phyloP scores from a whole-genome alignment of 2,113 vertebrate genomes.

The Siniperca chuatsi region DNA sequence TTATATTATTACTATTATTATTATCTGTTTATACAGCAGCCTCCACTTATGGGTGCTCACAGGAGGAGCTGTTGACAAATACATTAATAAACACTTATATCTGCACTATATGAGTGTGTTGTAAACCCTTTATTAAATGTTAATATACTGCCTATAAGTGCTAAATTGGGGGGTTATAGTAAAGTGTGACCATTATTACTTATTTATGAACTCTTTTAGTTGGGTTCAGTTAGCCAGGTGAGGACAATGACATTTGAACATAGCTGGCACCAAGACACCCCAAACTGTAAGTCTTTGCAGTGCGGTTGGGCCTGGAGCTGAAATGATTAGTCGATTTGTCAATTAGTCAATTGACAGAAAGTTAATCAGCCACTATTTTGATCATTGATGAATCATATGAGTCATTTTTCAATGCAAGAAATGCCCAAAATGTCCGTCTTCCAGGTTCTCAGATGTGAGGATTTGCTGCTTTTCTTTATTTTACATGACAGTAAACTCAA shows the following conservation, averaged over 20 bases:
- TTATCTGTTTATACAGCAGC: too few relatives aligned
- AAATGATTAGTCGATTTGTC: too few relatives aligned
- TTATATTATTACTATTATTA: too few relatives aligned
- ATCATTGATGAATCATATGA: not conserved
- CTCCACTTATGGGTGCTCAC: too few relatives aligned
- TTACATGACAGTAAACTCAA: too few relatives aligned
- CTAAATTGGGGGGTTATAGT: not conserved
- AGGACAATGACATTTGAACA: not conserved
- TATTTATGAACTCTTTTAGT: not conserved
- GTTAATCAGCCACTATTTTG: not conserved
- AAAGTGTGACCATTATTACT: not conserved
- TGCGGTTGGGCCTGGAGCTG: too few relatives aligned
- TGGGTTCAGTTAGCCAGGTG: too few relatives aligned
- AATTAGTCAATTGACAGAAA: not conserved
- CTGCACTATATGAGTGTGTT: not conserved
- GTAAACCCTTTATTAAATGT: not conserved
- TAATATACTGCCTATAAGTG: not conserved
- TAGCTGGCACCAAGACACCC: not conserved
- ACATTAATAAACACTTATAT: not conserved
- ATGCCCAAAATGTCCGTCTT: too few relatives aligned
- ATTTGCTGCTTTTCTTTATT: too few relatives aligned
- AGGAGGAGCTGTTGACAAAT: not conserved
- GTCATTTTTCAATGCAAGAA: not conserved
- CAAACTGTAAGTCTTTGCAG: not conserved
- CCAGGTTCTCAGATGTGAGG: too few relatives aligned